Evolutionary conservation across 2,113 vertebrate genomes (phyloP).

Genomic region (Callionymus lyra): DNA sequence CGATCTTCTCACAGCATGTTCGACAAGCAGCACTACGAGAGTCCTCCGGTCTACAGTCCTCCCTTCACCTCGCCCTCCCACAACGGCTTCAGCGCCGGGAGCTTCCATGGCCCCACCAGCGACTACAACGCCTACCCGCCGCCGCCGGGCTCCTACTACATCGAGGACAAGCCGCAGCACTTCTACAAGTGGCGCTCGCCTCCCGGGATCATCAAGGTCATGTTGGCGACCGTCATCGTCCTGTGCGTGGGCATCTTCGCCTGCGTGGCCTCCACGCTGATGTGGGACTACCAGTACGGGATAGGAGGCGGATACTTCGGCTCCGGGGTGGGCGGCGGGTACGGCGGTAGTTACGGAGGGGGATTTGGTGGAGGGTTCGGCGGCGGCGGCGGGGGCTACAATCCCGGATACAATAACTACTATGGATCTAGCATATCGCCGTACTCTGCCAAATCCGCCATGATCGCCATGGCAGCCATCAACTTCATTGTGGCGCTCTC

Average conservation of each 20-base stretch:
- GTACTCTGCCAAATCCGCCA: conserved; percentile 74
- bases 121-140: conserved; percentile 66
- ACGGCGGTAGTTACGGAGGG: conserved; percentile 22
- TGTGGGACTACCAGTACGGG: conserved; percentile 77
- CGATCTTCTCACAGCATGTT: conserved; percentile 55
- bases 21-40: conserved; percentile 66
- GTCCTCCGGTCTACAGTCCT: conserved; percentile 69
- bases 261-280: conserved; percentile 83
- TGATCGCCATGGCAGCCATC: conserved; percentile 79
- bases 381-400: conserved; percentile 13
- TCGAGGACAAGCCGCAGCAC: conserved; percentile 69
- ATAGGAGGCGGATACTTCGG: conserved; percentile 39
- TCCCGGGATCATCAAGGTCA: conserved; percentile 68
- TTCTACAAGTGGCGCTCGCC: conserved; percentile 84
- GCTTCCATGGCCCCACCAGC: conserved; percentile 55
- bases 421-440: conserved; percentile 68
- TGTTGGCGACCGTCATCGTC: conserved; percentile 60
- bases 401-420: conserved; percentile 34
- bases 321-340: conserved; percentile 43
- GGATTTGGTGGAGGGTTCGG: conserved; percentile 49
- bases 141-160: conserved; percentile 76
- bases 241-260: conserved; percentile 78
- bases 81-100: conserved; percentile 58
- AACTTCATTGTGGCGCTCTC: conserved; percentile 69
- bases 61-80: conserved; percentile 57